Evolutionary conservation across 2,888 invertebrate species (phyloP).

Genomic region (Heliconius erato): DNA sequence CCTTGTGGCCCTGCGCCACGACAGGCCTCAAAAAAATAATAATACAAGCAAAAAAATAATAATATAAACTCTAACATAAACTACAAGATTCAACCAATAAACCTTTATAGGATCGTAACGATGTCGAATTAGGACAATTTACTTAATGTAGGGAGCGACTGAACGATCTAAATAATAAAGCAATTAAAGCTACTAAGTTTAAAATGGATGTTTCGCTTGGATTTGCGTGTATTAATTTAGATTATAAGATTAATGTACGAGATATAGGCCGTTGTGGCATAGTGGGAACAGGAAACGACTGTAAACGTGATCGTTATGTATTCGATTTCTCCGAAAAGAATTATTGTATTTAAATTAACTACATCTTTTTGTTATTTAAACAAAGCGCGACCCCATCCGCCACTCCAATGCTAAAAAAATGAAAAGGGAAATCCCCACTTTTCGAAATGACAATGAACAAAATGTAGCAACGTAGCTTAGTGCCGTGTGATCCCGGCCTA

Average conservation of each 20-base stretch:
- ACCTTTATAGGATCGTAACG: conserved; percentile 6
- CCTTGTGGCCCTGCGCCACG: too few relatives aligned
- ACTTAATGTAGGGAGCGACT: conserved; percentile 19
- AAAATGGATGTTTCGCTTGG: background rate
- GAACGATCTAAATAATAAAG: conserved; percentile 16
- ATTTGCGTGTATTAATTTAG: background rate
- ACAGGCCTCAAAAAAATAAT: too few relatives aligned
- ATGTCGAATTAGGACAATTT: background rate
- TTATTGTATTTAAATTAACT: too few relatives aligned
- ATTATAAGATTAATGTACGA: background rate
- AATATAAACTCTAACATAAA: background rate
- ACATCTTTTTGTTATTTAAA: too few relatives aligned
- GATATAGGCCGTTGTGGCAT: background rate
- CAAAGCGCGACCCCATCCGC: too few relatives aligned
- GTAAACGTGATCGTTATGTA: background rate
- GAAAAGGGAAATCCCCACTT: too few relatives aligned
- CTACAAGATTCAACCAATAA: background rate
- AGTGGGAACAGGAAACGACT: background rate
- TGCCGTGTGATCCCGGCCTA: too few relatives aligned
- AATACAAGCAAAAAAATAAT: background rate
- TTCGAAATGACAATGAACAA: too few relatives aligned
- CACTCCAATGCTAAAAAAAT: too few relatives aligned
- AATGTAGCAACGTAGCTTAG: too few relatives aligned
- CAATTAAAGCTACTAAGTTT: background rate
- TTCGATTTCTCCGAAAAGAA: too few relatives aligned